Percentiles rank a stretch among this genome's conserved stretches.
These are phyloP conservation scores for Drosophila helvetica DNA, from an alignment of 2,888 invertebrate genomes.

Conservation along the genomic window DNA sequence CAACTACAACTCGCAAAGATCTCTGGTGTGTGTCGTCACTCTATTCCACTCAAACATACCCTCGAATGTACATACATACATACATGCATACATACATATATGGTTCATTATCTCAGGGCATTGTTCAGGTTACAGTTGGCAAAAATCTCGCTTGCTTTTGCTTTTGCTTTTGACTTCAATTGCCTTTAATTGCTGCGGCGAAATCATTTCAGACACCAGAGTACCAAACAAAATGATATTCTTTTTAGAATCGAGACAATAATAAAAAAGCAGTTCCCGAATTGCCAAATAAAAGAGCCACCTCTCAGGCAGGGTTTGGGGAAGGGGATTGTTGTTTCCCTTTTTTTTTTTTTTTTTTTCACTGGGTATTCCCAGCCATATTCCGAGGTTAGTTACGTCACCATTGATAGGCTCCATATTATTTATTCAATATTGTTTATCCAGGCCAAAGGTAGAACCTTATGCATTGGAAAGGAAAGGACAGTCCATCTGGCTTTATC, in stretches of 20 bases:
- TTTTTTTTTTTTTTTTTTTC: neutral
- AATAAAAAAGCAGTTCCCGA: neutral
- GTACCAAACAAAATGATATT: neutral
- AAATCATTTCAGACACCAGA: conserved; percentile 15
- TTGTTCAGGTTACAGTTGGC: conserved; percentile 43
- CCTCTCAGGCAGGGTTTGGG: neutral
- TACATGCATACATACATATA: conserved; percentile 41
- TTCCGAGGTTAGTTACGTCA: too few species aligned
- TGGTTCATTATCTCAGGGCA: conserved; percentile 58
- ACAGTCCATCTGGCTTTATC: too few species aligned
- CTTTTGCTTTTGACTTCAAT: conserved; percentile 46
- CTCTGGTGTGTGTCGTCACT: neutral
- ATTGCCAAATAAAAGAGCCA: neutral
- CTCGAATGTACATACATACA: neutral
- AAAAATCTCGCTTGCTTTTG: conserved; percentile 39
- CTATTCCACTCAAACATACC: neutral
- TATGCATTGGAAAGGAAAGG: too few species aligned
- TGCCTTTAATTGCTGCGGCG: conserved; percentile 58
- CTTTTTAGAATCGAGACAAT: neutral
- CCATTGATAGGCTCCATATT: too few species aligned
- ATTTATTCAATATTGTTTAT: too few species aligned
- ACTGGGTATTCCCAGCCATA: neutral
- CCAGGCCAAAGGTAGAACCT: too few species aligned
- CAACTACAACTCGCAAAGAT: neutral
- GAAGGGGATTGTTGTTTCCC: too few species aligned